Evolutionary conservation across 2,888 invertebrate species (phyloP).

Genomic region (Koerneria pararmatus): DNA sequence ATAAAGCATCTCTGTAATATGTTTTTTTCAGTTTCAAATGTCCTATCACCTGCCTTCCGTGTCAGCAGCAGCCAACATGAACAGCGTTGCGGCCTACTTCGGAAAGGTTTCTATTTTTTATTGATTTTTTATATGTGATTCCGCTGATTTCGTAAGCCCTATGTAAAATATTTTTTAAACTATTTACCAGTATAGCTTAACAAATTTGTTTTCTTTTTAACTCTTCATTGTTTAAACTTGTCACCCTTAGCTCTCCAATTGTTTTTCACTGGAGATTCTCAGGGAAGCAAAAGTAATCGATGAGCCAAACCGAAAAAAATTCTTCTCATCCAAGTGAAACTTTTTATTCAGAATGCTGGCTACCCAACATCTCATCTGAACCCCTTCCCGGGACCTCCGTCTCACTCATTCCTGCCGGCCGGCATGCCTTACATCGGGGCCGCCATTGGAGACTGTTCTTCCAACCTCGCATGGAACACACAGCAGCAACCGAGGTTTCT

Average conservation of each 20-base stretch:
- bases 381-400: conserved; percentile 32
- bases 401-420: conserved; percentile 37
- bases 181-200: no score
- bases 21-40: no score
- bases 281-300: neutral
- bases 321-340: neutral
- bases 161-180: no score
- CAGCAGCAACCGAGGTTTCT: conserved; percentile 23
- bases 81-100: conserved; percentile 5
- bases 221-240: no score
- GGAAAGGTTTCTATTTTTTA: conserved; percentile 7
- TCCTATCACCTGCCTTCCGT: conserved; percentile 22
- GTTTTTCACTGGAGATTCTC: no score
- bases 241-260: no score
- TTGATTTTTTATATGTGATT: no score
- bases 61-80: conserved; percentile 14
- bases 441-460: conserved; percentile 15
- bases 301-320: neutral
- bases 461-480: conserved; percentile 17
- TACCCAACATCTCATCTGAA: conserved; percentile 37
- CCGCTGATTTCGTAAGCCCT: no score
- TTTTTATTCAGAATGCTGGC: conserved; percentile 24
- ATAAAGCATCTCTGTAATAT: no score
- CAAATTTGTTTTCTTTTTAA: no score
- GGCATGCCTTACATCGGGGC: conserved; percentile 20